Evolutionary conservation across 1,140 invertebrate species (phyloP), one percentile per base, ranked within the genome.

Genomic region (Bombus affinis): DNA sequence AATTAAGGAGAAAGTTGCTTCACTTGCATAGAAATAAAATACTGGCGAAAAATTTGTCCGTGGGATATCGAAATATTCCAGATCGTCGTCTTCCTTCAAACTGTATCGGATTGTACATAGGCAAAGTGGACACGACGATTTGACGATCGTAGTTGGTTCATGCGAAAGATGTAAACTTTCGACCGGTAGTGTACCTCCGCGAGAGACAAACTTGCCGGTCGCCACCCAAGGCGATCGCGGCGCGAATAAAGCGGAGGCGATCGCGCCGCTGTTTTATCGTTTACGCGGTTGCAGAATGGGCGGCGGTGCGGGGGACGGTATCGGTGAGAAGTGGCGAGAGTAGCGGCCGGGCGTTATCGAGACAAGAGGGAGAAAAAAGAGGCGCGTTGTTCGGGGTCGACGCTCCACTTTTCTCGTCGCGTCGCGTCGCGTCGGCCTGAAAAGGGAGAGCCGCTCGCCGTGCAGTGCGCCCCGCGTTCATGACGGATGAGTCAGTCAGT

Each of bases 401-500:
- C 80, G 91, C 90, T 91, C 91, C 87, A 92, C 90, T 92, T 92
- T 92, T 92, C 91, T 89, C 84, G 79, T 66, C 47, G 47, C 47
- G 47, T 22, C 18, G 47, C 47, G 47, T 22, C 47, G 47, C 47
- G 18, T 53, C 81, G 68, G 62, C 39, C 81, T 72, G 81, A 76
- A 90, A 87, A 87, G 70, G 81, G 83, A 80, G 83, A 88, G 62
- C 57, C 66, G 57, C 71, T 68, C 77, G 13, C 8, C 76, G 37
- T 71, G 75, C 70, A 84, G 71, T 74, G 89, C 79, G 88, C 77
- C 65, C 62, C 81, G 83, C 90, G 86, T 91, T 91, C 89, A 83
- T 90, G 76, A 85, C 83, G 83, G 89, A 92, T 92, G 91, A 92
- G 90, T 92, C 90, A 91, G 90, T 91, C 80, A 85, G 91, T 91